These are phyloP conservation scores for Muraenolepis orangiensis DNA, from an alignment of 2,797 vertebrate genomes.

Conservation along the genomic window DNA sequence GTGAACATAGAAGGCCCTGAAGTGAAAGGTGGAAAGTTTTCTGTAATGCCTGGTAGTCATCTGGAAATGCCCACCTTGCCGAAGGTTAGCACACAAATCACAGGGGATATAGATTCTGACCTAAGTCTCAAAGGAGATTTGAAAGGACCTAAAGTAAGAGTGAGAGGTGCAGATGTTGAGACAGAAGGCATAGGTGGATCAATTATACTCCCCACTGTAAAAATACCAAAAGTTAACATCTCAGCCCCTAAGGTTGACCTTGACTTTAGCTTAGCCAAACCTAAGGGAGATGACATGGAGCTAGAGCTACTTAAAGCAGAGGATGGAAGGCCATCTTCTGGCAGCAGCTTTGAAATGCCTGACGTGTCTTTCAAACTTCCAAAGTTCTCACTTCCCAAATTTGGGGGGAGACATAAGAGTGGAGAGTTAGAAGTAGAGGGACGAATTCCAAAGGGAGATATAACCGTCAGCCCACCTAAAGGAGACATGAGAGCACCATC, in stretches of 20 bases:
- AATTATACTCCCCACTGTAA: constrained; percentile 70
- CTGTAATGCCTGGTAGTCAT: constrained; percentile 36
- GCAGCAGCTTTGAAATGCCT: constrained; percentile 70
- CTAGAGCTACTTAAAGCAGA: constrained; percentile 70
- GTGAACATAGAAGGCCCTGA: constrained; percentile 28
- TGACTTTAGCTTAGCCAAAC: constrained; percentile 70
- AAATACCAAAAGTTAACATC: constrained; percentile 78
- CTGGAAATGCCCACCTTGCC: constrained; percentile 33
- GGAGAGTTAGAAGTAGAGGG: constrained; percentile 51
- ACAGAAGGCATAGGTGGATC: constrained; percentile 47
- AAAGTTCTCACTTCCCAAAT: constrained; percentile 76
- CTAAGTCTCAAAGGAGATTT: constrained; percentile 36
- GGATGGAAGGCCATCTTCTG: constrained; percentile 67
- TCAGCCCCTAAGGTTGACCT: constrained; percentile 78
- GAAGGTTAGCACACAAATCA: constrained; percentile 20
- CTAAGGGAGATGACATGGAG: constrained; percentile 65
- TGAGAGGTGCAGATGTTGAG: constrained; percentile 29
- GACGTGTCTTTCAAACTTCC: constrained; percentile 75
- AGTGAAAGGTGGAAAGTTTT: constrained; percentile 32
- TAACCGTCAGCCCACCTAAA: constrained; percentile 45
- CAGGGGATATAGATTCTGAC: constrained; percentile 7
- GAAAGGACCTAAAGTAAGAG: constrained; percentile 37
- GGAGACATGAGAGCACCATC: constrained; percentile 54
- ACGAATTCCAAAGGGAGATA: constrained; percentile 42
- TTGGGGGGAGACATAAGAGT: constrained; percentile 73